Base-by-base conservation (phyloP, 2,888 invertebrate species). In the Megamerina dolium region DNA sequence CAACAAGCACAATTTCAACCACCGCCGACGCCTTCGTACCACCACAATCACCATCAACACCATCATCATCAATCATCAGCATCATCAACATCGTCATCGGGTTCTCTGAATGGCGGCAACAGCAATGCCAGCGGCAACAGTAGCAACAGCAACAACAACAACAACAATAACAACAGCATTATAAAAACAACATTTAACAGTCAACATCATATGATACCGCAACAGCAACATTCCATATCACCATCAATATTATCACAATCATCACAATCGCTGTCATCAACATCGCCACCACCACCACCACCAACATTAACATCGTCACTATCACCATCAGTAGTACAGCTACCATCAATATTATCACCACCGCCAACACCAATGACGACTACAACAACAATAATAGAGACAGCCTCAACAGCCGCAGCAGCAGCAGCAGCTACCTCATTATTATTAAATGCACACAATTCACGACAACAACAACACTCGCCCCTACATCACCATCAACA, bases 151-250 rank as follows among this genome's bases (percentile, higher is more conserved):
- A 37, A 23, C n/a, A 40, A 4, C 34, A 36, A 16, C 46, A 33
- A 20, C 26, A 37, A 3, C 40, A 23, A 18, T n/a, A n/a, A n/a
- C n/a, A n/a, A n/a, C n/a, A n/a, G n/a, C n/a, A n/a, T n/a, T 26
- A 27, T 16, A 37, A 51, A 54, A 55, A 41, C 55, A 54, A 43
- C 51, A 46, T 46, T 43, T 57, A n/a, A n/a, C n/a, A n/a, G n/a
- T n/a, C 60, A 46, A 51, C 59, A 38, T 42, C 59, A 52, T 50
- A 55, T 45, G 46, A 29, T 33, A 43, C 34, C 37, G 46, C 55
- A 55, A 35, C 50, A 49, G 16, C 51, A 50, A 19, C 55, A 57
- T 54, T 59, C 58, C 52, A 55, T 58, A 48, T 60, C 58, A 41
- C 54, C 61, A 51, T 53, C 61, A 49, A 48, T 56, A 44, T 43